Conservation (phyloP, 2,888 invertebrate genomes). For the Drosophila nr. perissopoda region DNA sequence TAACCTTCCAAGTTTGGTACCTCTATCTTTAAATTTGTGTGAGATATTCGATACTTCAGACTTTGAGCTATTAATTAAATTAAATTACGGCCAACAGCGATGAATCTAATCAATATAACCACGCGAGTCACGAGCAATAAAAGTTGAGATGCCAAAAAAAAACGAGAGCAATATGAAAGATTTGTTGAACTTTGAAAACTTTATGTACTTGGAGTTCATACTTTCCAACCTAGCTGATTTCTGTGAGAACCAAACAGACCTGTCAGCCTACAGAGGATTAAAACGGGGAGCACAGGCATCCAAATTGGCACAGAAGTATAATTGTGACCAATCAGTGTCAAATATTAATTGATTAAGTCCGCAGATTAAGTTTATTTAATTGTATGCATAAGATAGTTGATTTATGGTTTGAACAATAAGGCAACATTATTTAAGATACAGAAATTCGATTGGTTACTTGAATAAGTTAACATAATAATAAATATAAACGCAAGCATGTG, state of each 20-base stretch:
- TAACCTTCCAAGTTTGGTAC: not conserved
- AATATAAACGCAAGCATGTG: not conserved
- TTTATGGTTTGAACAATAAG: not conserved
- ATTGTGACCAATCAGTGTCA: not conserved
- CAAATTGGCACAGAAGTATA: not conserved
- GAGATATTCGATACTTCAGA: not conserved
- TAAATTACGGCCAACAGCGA: not conserved
- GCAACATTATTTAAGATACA: accelerated
- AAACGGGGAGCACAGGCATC: not conserved
- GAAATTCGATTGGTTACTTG: not conserved
- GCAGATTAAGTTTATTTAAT: not conserved
- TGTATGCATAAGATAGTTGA: not conserved
- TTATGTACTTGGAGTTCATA: not conserved
- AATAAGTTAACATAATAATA: not conserved
- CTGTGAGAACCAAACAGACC: accelerated
- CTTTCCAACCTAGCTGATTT: not conserved
- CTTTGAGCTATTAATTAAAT: not conserved
- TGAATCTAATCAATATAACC: not conserved
- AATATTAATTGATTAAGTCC: too few relatives aligned
- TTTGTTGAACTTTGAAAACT: not conserved
- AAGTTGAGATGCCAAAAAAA: not conserved
- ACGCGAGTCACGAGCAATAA: not conserved
- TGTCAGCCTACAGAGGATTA: not conserved
- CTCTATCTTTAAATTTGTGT: not conserved
- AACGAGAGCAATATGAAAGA: not conserved